Evolutionary conservation across 2,113 vertebrate species (phyloP).

Genomic region (Xenus cinereus): DNA sequence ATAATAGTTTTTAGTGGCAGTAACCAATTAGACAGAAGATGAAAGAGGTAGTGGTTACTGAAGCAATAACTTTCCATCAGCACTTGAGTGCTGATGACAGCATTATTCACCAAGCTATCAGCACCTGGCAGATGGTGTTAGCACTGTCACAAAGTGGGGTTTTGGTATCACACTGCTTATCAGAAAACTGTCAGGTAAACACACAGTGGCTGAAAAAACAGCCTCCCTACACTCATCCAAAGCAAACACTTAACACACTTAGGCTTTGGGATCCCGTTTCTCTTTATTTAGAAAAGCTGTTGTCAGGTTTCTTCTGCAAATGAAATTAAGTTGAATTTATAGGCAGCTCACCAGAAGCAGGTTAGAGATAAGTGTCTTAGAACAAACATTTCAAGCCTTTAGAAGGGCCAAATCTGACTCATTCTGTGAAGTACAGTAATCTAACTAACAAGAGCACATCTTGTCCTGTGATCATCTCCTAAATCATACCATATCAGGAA

Average conservation of each 20-base stretch:
- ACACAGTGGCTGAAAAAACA: slow-evolving; percentile 40
- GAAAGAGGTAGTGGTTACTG: background rate
- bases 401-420: background rate
- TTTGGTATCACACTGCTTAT: slow-evolving; percentile 51
- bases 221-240: slow-evolving; percentile 28
- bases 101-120: slow-evolving; percentile 49
- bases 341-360: background rate
- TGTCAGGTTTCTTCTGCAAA: slow-evolving; percentile 27
- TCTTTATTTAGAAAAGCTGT: slow-evolving; percentile 37
- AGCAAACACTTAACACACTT: slow-evolving; percentile 57
- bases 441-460: background rate
- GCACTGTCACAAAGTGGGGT: slow-evolving; percentile 14
- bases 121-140: slow-evolving; percentile 65
- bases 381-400: background rate
- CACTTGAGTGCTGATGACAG: slow-evolving; percentile 31
- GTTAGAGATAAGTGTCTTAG: background rate
- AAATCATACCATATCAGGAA: background rate
- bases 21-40: slow-evolving; percentile 25
- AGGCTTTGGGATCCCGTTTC: slow-evolving; percentile 19
- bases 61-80: slow-evolving; percentile 55
- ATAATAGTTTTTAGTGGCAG: slow-evolving; percentile 31
- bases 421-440: background rate
- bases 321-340: slow-evolving; percentile 55
- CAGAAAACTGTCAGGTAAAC: slow-evolving; percentile 61
- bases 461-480: background rate